Evolutionary conservation across 2,797 vertebrate species (phyloP), one percentile per base, ranked within the genome.

Genomic region (Acrossocheilus wenchowensis): DNA sequence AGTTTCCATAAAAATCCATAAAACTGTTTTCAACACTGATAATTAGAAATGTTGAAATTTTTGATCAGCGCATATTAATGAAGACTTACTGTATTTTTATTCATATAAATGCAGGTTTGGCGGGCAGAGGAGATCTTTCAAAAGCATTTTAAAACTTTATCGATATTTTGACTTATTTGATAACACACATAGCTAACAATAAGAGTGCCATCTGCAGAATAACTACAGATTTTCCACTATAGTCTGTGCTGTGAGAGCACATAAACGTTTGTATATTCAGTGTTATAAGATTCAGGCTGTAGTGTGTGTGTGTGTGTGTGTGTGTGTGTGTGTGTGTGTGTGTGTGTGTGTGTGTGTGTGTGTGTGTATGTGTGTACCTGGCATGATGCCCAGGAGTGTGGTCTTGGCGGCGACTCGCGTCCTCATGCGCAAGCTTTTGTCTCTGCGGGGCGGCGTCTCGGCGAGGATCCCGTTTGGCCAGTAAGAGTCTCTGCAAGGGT

Each of bases 381-480:
- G 98, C 98, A 99, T 99, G 91, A 98, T 95, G 60, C 97, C 97
- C 89, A 99, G 92, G 87, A 99, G 94, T 90, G 96, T 99, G 54
- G 98, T 99, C 93, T 99, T 99, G 88, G 97, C 98, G 73, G 98
- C 97, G 72, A 99, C 95, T 94, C 97, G 96, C 50, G 98, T 99
- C 94, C 97, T 96, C 98, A 99, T 99, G 91, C 97, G 96, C 88
- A 97, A 96, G 92, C 92, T 96, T 94, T 97, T 97, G 94, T 99
- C 98, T 92, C 98, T 95, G 78, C 94, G 95, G 1, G 97, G 97
- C 64, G 96, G 93, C n/a, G 95, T 94, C 92, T 99, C 98, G 19
- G 98, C 98, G 93, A 99, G 95, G 93, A 99, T 99, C 57, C 98
- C 98, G 0, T 98, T 99, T 60, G 98, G 98, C 98, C 98, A 99